Base-by-base conservation (phyloP, 2,113 vertebrate genomes). In the Clarias batrachus region DNA sequence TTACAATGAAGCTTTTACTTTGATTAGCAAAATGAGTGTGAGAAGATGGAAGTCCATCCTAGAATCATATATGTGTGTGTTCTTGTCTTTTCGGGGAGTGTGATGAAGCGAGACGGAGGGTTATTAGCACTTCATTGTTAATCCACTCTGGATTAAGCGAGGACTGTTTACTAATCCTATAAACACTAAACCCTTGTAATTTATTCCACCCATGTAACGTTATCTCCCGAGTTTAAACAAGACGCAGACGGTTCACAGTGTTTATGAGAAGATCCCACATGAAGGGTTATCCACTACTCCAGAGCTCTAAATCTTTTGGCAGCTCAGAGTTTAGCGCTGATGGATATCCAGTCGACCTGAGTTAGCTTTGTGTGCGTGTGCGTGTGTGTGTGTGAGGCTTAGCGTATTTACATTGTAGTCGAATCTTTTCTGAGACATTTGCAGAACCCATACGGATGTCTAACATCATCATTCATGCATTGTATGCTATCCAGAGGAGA, bases 251-350 rank as follows among this genome's bases (percentile, higher is more conserved):
- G 33, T 19, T 71, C 68, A 19, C 13, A 30, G 68, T 37, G 30
- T 33, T 71, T 37, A 71, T 71, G 30, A 37, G 68, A 71, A 71
- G 68, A 71, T 71, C 68, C 68, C 66, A 37, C 30, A 71, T 66
- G 25, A 27, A 12, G 10, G n/a, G 65, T 14, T 21, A 33, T 71
- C 19, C 33, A 41, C 70, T 41, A 37, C 70, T 37, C 17, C 70
- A 41, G 33, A 41, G 21, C 3, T 41, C 33, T 73, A 73, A 73
- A 73, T 73, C 33, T 73, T 41, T 73, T 73, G 70, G 68, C 68
- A 19, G 30, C 68, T 71, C 30, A 0, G 17, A 41, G 19, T 41
- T 37, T 33, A 71, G 68, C 16, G 7, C 30, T 33, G 66, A 70
- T 70, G 65, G 65, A 70, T 17, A 30, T 30, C 27, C 0, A 19